These are phyloP conservation scores for Reinhardtius hippoglossoides DNA, from an alignment of 2,113 vertebrate genomes.

Conservation along the genomic window DNA sequence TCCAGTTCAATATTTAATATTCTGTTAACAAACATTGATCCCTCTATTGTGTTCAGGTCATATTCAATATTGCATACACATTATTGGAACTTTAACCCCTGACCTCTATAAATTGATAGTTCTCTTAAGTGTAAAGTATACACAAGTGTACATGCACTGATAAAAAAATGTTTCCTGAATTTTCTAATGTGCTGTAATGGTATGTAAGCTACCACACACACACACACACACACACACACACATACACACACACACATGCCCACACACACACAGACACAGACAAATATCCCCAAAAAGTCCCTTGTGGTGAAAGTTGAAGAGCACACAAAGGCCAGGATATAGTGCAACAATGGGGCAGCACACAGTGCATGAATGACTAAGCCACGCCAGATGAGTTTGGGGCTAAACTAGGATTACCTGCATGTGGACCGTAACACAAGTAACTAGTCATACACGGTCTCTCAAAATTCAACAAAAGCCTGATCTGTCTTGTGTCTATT, in stretches of 20 bases:
- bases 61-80: too few species aligned
- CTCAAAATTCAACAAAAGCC: conserved; percentile 52
- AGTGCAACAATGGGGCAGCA: conserved; percentile 56
- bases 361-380: conserved; percentile 45
- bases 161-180: too few species aligned
- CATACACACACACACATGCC: not conserved
- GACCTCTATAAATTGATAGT: too few species aligned
- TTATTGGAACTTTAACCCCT: too few species aligned
- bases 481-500: conserved; percentile 20
- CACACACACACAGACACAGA: conserved; percentile 9
- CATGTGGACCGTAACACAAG: conserved; percentile 48
- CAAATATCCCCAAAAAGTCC: conserved; percentile 48
- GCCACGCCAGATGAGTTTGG: conserved; percentile 42
- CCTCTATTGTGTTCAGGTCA: too few species aligned
- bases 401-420: conserved; percentile 62
- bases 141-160: too few species aligned
- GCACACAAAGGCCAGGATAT: conserved; percentile 61
- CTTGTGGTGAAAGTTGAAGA: conserved; percentile 51
- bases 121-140: too few species aligned
- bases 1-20: too few species aligned
- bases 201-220: too few species aligned
- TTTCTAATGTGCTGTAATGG: too few species aligned
- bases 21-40: too few species aligned
- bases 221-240: not conserved
- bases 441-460: conserved; percentile 17